Evolutionary conservation across 2,797 vertebrate genomes (phyloP), one percentile per base, ranked within the genome.

Genomic region (Danio jaintianensis): DNA sequence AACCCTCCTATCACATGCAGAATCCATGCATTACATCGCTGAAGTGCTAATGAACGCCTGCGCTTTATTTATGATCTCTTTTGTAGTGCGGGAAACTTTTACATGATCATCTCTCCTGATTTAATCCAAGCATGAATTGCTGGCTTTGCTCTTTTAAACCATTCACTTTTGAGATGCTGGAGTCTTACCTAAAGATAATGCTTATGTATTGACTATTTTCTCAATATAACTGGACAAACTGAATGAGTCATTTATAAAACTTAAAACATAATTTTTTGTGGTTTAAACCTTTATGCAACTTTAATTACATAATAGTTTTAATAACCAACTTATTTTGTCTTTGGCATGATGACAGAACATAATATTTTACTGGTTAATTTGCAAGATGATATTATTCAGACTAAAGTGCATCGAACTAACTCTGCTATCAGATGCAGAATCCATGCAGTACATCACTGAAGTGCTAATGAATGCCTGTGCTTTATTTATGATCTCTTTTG

Each of bases 401-500:
- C 1, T 29, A 29, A 1, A 29, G 29, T 29, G 29, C 29, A 29
- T 29, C 89, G 87, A 86, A 90, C 88, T 86, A 91, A 85, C 89
- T 29, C 3, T 29, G 29, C 29, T 29, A 29, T 1, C 29, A 29
- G 29, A 29, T 29, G 29, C 29, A 29, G 29, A 86, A 88, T 90
- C 86, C 86, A 89, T 91, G 91, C 89, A 90, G 92, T 92, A 93
- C 89, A 83, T 81, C 87, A 82, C 16, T 82, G 90, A 89, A 86
- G 89, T 87, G 76, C 83, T 92, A 92, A 93, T 92, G 91, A 93
- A 91, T 89, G 89, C 88, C 89, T 86, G n/a, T 64, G 82, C 89
- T 89, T 92, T 91, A 93, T 90, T 92, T 91, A 92, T 91, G 89
- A 89, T 89, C 88, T 29, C 89, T 78, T 89, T 91, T 91, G 90